Conservation (phyloP, 2,888 invertebrate species). For the Balanococcus diminutus region DNA sequence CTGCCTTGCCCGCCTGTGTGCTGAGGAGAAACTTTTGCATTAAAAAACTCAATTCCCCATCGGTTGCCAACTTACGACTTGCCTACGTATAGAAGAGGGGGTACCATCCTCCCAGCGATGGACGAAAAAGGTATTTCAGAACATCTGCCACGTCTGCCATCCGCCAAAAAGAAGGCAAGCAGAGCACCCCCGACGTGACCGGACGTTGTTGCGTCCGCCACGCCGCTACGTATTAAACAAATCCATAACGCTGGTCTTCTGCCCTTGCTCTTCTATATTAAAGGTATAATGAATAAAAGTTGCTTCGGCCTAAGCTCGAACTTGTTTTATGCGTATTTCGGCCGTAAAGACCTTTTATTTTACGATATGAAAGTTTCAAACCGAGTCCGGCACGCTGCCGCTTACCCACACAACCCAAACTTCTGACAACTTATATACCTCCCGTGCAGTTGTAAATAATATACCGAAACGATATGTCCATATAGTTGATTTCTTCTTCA, state of each 20-base stretch:
- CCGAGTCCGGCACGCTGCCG: not conserved
- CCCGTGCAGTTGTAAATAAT: slow-evolving; percentile 46
- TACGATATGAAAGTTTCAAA: slow-evolving; percentile 47
- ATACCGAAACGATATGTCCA: not conserved
- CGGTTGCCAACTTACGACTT: slow-evolving; percentile 16
- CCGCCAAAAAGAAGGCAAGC: too few species aligned
- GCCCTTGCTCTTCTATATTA: not conserved
- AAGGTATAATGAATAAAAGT: slow-evolving; percentile 50
- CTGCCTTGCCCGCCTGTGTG: not conserved
- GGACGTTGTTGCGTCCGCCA: not conserved
- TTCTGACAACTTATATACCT: slow-evolving; percentile 20
- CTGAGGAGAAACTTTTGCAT: slow-evolving; percentile 35
- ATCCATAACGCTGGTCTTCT: slow-evolving; percentile 43
- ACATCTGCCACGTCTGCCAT: slow-evolving; percentile 36
- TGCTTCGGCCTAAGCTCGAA: not conserved
- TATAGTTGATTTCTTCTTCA: not conserved
- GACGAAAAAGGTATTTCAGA: slow-evolving; percentile 39
- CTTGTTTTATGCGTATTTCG: slow-evolving; percentile 48
- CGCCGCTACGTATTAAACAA: slow-evolving; percentile 39
- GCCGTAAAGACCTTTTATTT: slow-evolving; percentile 49
- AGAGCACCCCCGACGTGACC: not conserved
- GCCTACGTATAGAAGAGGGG: not conserved
- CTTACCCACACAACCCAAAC: not conserved
- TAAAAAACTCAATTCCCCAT: slow-evolving; percentile 43
- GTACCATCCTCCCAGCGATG: not conserved